Conservation (phyloP, 2,113 vertebrate species). For the Pteronura brasiliensis region DNA sequence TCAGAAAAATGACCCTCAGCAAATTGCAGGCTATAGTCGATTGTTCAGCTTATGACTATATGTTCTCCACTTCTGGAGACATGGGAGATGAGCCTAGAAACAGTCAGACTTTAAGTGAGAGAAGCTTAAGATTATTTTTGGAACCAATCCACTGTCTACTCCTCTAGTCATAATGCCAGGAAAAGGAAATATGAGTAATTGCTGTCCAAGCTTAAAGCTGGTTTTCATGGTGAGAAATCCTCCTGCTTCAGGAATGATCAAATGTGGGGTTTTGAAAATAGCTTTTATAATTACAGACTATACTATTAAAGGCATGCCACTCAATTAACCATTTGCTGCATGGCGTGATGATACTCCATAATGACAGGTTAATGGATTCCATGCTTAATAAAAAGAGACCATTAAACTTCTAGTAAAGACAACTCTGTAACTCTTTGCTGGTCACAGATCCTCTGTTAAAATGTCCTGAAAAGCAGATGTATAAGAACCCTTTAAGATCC, state of each 20-base stretch:
- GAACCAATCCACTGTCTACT: conserved; percentile 49
- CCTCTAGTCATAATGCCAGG: conserved; percentile 25
- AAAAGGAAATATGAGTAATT: conserved; percentile 58
- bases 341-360: conserved; percentile 17
- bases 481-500: neutral
- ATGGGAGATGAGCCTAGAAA: conserved; percentile 33
- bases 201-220: neutral
- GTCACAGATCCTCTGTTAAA: conserved; percentile 25
- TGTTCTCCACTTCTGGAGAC: conserved; percentile 39
- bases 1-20: conserved; percentile 25
- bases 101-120: neutral
- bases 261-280: conserved; percentile 64
- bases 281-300: conserved; percentile 59
- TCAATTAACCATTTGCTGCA: conserved; percentile 41
- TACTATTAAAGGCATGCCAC: conserved; percentile 48
- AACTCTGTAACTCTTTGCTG: neutral
- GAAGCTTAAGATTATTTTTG: conserved; percentile 58
- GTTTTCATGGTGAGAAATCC: conserved; percentile 55
- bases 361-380: conserved; percentile 68
- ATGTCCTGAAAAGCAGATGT: conserved; percentile 47
- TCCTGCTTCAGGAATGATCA: conserved; percentile 48
- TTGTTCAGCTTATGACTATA: neutral
- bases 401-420: conserved; percentile 54
- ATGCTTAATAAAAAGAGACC: conserved; percentile 55
- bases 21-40: neutral